These are phyloP conservation scores for Ectemnius lituratus DNA, from an alignment of 2,888 invertebrate species.

Conservation along the genomic window DNA sequence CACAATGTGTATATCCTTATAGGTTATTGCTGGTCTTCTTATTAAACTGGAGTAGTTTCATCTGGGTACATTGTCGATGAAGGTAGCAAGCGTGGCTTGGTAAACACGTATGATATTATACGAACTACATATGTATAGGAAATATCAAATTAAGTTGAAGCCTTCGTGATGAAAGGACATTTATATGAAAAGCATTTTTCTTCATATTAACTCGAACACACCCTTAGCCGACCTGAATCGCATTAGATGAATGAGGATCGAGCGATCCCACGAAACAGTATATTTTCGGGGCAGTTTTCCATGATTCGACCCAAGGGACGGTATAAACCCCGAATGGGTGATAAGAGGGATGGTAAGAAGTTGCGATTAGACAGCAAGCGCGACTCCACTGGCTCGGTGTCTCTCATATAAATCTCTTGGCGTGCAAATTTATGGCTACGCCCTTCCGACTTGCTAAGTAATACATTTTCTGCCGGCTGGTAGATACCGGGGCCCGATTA, in stretches of 20 bases:
- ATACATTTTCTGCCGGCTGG: conserved; percentile 59
- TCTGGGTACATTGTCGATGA: too few relatives aligned
- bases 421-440: conserved; percentile 53
- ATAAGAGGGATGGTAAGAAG: conserved; percentile 38
- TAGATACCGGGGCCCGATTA: conserved; percentile 62
- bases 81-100: too few relatives aligned
- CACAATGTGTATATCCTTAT: too few relatives aligned
- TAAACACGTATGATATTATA: too few relatives aligned
- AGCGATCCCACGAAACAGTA: background rate
- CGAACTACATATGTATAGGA: too few relatives aligned
- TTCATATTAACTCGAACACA: too few relatives aligned
- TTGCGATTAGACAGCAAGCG: conserved; percentile 54
- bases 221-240: conserved; percentile 11
- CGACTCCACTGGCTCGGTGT: conserved; percentile 36
- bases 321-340: conserved; percentile 14
- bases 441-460: conserved; percentile 59
- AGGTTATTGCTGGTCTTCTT: too few relatives aligned
- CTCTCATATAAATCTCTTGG: conserved; percentile 57
- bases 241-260: conserved; percentile 7
- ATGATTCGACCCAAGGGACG: background rate
- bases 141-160: too few relatives aligned
- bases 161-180: too few relatives aligned
- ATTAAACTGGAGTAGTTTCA: too few relatives aligned
- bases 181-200: too few relatives aligned
- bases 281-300: conserved; percentile 4